Evolutionary conservation across 2,888 invertebrate genomes (phyloP), one percentile per base, ranked within the genome.

Genomic region (Rotaria socialis): DNA sequence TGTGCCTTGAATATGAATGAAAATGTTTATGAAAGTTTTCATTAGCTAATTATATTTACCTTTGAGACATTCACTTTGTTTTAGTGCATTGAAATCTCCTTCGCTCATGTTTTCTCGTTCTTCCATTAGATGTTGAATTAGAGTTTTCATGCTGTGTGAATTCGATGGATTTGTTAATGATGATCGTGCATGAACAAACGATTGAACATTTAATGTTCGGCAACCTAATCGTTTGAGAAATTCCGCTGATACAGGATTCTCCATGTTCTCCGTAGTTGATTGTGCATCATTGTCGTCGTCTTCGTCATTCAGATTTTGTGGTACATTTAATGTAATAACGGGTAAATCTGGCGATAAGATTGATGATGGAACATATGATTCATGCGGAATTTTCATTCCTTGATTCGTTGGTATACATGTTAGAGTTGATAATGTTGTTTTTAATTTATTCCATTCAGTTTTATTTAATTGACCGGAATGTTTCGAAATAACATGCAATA

Each of bases 151-250:
- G 11, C 3, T 47, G n/a, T 47, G 24, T 47, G 80, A 24, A 67
- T 67, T 35, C 24, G 67, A 35, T 14, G 75, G 24, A 47, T 80
- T 80, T 6, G 47, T 80, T 47, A n/a, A n/a, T 24, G 80, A 80
- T 80, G 80, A 43, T n/a, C 47, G 47, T 47, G 80, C 47, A 47
- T 80, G 43, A n/a, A 80, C 80, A 47, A 80, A 80, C 4, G 80
- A 80, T 80, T 80, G 80, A 47, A 80, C 80, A 80, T 80, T 80
- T 47, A 80, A 47, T 80, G 80, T 80, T 47, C 80, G 80, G 47
- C 80, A 80, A 47, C 80, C 80, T 47, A 80, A 47, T 47, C 47
- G 43, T 80, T 80, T 80, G 14, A 80, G 80, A 80, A 80, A 80
- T 47, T 80, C 43, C 0, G n/a, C 80, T 80, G 80, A 80, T 5